Evolutionary conservation across 2,888 invertebrate genomes (phyloP), one percentile per base, ranked within the genome.

Genomic region (Tetrapedia diversipes): DNA sequence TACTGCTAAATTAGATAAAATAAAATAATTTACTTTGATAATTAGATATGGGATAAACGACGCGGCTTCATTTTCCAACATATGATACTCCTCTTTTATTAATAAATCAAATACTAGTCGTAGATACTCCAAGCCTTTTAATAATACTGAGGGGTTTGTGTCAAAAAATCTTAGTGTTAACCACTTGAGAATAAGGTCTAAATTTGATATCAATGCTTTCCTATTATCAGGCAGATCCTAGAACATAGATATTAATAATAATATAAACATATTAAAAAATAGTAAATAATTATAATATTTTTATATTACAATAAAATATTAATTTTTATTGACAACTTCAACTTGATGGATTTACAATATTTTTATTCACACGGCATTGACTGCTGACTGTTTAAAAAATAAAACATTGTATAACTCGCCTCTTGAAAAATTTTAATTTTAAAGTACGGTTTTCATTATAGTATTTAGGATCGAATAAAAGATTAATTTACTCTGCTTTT

Each of bases 161-260:
- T 99, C 99, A 89, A 98, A 99, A 93, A 99, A 99, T 75, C 99
- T 94, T 56, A 99, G 92, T 0, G 99, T 98, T 85, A 98, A 92
- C 99, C 99, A 99, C 91, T 98, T 98, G 54, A 99, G 94, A 67
- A 99, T 96, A 77, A 99, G 93, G 93, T 99, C 99, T 77, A 98
- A 93, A 93, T 99, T 99, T 24, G 96, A 95, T 82, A 97, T 95
- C 49, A 98, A 94, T 0, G 97, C 96, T 85, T 95, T 94, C 45
- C 95, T 94, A 86, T 97, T 96, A n/a, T 94, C 94, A 4, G 95
- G 94, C 61, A 98, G 92, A 91, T 98, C 97, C 92, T 94, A 86
- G 19, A 88, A 82, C 72, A 34, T n/a, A n/a, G n/a, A n/a, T n/a
- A n/a, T n/a, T n/a, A n/a, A n/a, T n/a, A n/a, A n/a, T n/a, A n/a